Base-by-base conservation (phyloP, 2,888 invertebrate genomes). In the Vanessa cardui region DNA sequence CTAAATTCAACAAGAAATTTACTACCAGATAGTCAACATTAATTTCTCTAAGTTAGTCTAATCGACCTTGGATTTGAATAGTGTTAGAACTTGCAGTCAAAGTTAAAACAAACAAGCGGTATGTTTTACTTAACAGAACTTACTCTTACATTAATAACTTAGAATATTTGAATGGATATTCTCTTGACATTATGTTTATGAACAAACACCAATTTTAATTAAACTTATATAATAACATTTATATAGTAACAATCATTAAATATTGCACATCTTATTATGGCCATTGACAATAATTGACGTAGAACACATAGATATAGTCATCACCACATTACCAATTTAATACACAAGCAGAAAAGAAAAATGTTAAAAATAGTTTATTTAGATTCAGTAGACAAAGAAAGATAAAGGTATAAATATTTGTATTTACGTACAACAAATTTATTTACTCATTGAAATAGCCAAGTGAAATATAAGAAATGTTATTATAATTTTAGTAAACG, bases 221-320 rank as follows among this genome's bases (percentile, higher is more conserved):
- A 54, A 54, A 58, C 59, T 20, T 64, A 64, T 31, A 58, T 58
- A 59, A 52, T 59, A 64, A 20, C 45, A 58, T 64, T 64, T 45
- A 9, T 45, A 44, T 52, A 52, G 59, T 20, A 47, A 59, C 54
- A 50, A 45, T 58, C 49, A 52, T 46, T 64, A 65, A 65, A 67
- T 69, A 72, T 69, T 73, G 62, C 65, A 71, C 62, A 60, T 62
- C 64, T 59, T 64, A 62, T 68, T 67, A 62, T 66, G 64, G 54
- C 71, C 65, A 54, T 66, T 61, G 46, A 63, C 58, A 47, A 70
- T 65, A 71, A 74, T 72, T 71, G 70, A 73, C 68, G 18, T 64
- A 64, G 50, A 44, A 39, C 56, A 39, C 39, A 56, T 18, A 56
- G 16, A 52, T 18, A 8, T 56, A 16, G 18, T 31, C 8, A 54